phyloP scores from a whole-genome alignment of 2,797 vertebrate genomes.

The Gambusia yucatana region DNA sequence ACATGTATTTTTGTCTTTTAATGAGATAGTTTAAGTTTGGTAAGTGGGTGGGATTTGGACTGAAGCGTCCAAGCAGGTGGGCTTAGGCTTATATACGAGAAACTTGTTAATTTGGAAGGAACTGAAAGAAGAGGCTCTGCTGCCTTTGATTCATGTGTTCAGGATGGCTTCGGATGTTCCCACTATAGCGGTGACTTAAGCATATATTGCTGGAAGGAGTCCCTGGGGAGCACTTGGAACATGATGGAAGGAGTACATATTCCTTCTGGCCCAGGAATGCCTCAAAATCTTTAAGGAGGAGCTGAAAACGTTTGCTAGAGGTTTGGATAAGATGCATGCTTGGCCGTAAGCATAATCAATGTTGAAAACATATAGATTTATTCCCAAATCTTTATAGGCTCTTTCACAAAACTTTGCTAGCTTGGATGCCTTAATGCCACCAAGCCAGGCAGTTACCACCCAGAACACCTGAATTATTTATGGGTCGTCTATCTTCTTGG shows the following conservation, averaged over 20 bases:
- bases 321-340: not conserved
- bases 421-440: not conserved
- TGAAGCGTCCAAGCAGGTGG: not conserved
- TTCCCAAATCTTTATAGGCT: not conserved
- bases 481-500: not conserved
- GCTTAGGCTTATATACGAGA: not conserved
- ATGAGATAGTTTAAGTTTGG: not conserved
- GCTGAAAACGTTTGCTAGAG: not conserved
- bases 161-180: not conserved
- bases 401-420: not conserved
- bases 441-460: not conserved
- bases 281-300: not conserved
- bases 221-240: not conserved
- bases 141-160: not conserved
- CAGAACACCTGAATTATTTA: not conserved
- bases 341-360: not conserved
- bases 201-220: not conserved
- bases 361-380: not conserved
- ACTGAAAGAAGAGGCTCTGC: not conserved
- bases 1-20: slow-evolving; percentile 1
- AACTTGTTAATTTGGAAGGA: not conserved
- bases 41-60: not conserved
- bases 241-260: not conserved
- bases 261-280: no score
- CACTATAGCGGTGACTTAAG: not conserved